phyloP scores from a whole-genome alignment of 2,113 vertebrate genomes.

The Gnathonemus longibarbis region DNA sequence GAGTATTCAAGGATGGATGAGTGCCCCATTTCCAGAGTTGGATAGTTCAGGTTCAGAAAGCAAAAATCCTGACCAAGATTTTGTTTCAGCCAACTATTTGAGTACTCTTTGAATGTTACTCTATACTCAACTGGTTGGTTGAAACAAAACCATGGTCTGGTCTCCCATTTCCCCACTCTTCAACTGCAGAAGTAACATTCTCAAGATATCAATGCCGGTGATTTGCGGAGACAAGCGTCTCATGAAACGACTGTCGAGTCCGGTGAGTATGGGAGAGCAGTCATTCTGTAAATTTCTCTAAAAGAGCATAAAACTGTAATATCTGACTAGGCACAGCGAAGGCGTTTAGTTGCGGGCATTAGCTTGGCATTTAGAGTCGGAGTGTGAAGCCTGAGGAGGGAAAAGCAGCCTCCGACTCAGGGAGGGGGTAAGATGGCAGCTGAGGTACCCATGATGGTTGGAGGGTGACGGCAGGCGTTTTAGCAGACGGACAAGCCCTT shows the following conservation, averaged over 20 bases:
- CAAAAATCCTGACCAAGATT: neutral
- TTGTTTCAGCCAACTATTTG: neutral
- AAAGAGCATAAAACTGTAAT: neutral
- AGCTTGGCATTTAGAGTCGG: neutral
- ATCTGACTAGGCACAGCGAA: neutral
- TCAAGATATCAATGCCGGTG: neutral
- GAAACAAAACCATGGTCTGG: neutral
- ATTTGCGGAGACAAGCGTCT: neutral
- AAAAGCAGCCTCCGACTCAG: constrained; percentile 1
- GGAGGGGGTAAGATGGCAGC: constrained; percentile 1
- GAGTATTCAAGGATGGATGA: neutral
- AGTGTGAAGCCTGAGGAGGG: neutral
- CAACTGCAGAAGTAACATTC: neutral
- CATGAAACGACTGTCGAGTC: neutral
- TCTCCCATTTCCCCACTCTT: neutral
- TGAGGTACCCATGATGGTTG: constrained; percentile 1
- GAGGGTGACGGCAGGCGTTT: neutral
- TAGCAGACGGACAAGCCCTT: neutral
- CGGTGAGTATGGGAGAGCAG: neutral
- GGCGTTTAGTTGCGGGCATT: neutral
- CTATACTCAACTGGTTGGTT: neutral
- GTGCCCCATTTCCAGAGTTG: neutral
- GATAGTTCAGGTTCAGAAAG: neutral
- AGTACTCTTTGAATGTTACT: neutral
- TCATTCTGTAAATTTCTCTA: neutral